Evolutionary conservation across 2,888 invertebrate genomes (phyloP).

Genomic region (Oconnorella tubifera): DNA sequence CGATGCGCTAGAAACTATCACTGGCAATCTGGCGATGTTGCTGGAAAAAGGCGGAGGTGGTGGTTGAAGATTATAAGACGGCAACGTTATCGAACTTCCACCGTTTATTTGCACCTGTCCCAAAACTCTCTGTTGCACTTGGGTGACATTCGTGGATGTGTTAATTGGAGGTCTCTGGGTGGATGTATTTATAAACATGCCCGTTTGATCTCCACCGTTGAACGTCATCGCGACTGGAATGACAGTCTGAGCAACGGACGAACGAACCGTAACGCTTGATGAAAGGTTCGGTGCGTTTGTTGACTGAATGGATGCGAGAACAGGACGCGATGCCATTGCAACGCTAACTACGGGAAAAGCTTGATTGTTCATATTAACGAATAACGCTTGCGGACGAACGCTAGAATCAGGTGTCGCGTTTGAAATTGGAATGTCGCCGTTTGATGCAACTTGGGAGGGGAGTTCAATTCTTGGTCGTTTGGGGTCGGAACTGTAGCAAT

Average conservation of each 20-base stretch:
- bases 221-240: not conserved
- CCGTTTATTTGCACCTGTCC: no score
- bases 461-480: constrained; percentile 18
- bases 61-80: constrained; percentile 24
- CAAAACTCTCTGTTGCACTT: no score
- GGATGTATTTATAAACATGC: not conserved
- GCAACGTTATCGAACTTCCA: constrained; percentile 13
- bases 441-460: not conserved
- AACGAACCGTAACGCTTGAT: not conserved
- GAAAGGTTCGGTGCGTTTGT: no score
- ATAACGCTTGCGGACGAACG: constrained; percentile 21
- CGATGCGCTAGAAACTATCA: constrained; percentile 10
- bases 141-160: no score
- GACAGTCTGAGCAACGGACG: not conserved
- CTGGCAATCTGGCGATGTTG: constrained; percentile 13
- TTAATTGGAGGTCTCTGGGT: not conserved
- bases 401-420: not conserved
- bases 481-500: constrained; percentile 23
- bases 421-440: not conserved
- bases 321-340: not conserved
- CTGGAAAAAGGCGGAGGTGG: constrained; percentile 20
- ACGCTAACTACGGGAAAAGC: not conserved
- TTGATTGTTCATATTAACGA: constrained; percentile 27
- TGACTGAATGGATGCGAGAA: not conserved
- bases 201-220: no score